These are phyloP conservation scores for Numenius phaeopus DNA, from an alignment of 2,797 vertebrate genomes.

Conservation along the genomic window DNA sequence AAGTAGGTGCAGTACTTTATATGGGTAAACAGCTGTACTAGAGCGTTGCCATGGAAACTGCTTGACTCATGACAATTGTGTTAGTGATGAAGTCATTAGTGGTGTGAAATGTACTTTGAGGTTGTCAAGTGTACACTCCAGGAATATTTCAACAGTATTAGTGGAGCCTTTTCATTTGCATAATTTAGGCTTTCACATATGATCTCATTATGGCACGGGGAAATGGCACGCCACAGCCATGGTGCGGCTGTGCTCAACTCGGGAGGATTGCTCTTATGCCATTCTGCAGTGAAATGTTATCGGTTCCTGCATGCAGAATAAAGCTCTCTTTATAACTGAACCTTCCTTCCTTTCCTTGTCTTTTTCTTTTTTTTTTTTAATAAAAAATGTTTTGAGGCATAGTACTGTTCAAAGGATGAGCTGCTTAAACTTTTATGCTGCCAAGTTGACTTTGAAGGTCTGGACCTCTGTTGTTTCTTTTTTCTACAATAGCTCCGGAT, in stretches of 20 bases:
- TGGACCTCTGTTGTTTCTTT: neutral
- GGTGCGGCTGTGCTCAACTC: neutral
- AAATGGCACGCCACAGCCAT: slow-evolving; percentile 33
- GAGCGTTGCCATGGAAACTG: slow-evolving; percentile 83
- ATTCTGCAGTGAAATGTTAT: neutral
- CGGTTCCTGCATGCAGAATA: neutral
- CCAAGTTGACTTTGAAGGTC: neutral
- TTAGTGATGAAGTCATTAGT: slow-evolving; percentile 86
- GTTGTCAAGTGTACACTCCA: slow-evolving; percentile 86
- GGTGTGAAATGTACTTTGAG: slow-evolving; percentile 85
- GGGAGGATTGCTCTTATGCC: slow-evolving; percentile 5
- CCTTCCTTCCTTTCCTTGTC: neutral
- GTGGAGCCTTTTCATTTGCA: slow-evolving; percentile 82
- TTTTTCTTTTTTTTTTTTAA: neutral
- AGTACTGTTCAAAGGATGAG: neutral
- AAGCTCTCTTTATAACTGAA: neutral
- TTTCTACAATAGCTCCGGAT: neutral
- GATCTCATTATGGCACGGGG: slow-evolving; percentile 74
- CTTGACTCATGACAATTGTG: slow-evolving; percentile 85
- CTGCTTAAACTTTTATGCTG: neutral
- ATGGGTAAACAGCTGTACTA: slow-evolving; percentile 85
- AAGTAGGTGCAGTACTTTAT: slow-evolving; percentile 85
- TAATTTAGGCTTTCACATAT: slow-evolving; percentile 81
- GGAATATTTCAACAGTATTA: slow-evolving; percentile 85
- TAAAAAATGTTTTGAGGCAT: neutral